These are phyloP conservation scores for Bambusicola thoracicus DNA, from an alignment of 2,113 vertebrate species.

Conservation along the genomic window DNA sequence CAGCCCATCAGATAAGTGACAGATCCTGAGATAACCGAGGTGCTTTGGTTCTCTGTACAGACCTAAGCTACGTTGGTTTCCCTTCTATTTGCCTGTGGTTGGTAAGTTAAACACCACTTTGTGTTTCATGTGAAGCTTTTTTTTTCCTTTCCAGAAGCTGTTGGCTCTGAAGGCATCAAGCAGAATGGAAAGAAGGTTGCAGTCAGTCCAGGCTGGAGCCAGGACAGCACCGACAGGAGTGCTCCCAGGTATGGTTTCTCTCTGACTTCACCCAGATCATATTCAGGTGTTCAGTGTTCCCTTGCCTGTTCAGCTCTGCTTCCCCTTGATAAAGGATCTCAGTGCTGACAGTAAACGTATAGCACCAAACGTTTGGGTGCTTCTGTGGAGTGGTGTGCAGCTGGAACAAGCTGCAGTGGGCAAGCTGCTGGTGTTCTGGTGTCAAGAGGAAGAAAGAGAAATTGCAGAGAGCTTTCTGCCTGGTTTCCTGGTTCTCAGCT, in stretches of 20 bases:
- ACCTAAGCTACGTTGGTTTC: not conserved
- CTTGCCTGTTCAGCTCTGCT: not conserved
- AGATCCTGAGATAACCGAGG: not conserved
- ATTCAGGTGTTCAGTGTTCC: not conserved
- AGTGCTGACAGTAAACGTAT: not conserved
- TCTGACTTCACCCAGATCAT: too few relatives aligned
- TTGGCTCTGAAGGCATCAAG: slow-evolving; percentile 27
- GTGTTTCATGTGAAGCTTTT: not conserved
- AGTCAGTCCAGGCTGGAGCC: slow-evolving; percentile 2
- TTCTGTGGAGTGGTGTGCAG: too few relatives aligned
- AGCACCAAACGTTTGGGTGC: not conserved
- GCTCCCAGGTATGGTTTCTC: slow-evolving; percentile 10
- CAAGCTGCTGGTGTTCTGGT: not conserved
- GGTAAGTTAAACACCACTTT: not conserved
- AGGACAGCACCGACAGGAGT: not conserved
- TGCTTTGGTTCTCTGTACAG: not conserved
- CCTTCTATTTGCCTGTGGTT: not conserved
- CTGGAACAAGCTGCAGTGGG: not conserved
- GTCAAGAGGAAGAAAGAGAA: not conserved
- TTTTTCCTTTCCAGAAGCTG: slow-evolving; percentile 17
- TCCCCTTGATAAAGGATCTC: not conserved
- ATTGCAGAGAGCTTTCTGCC: not conserved
- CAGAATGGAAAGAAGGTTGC: slow-evolving; percentile 64
- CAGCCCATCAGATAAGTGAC: too few relatives aligned
- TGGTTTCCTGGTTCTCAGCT: not conserved